Evolutionary conservation across 2,888 invertebrate genomes (phyloP).

Genomic region (Aricia artaxerxes): DNA sequence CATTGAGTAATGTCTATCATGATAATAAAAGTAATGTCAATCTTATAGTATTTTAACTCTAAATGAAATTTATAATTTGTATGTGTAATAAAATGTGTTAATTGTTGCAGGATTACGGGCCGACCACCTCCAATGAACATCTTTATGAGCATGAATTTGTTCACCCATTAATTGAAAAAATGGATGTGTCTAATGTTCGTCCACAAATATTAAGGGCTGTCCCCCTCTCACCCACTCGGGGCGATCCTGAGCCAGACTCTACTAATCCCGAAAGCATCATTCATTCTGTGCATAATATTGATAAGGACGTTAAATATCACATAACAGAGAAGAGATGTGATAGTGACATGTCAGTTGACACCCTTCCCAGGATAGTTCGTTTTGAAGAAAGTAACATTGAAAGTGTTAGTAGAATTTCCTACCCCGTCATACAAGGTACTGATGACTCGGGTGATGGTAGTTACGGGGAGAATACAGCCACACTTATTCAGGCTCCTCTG

Average conservation of each 20-base stretch:
- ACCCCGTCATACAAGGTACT: slow-evolving; percentile 68
- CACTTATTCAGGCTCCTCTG: slow-evolving; percentile 68
- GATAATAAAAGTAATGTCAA: slow-evolving; percentile 5
- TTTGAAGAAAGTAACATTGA: slow-evolving; percentile 68
- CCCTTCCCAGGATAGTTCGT: slow-evolving; percentile 68
- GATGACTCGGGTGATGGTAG: slow-evolving; percentile 68
- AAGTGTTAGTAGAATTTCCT: slow-evolving; percentile 65
- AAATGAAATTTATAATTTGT: neutral
- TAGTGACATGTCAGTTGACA: slow-evolving; percentile 67
- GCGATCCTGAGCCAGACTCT: slow-evolving; percentile 74
- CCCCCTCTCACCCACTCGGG: slow-evolving; percentile 62
- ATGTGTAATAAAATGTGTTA: slow-evolving; percentile 34
- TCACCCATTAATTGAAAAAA: slow-evolving; percentile 72
- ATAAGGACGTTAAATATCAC: slow-evolving; percentile 70
- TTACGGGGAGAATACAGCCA: slow-evolving; percentile 67
- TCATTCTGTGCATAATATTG: slow-evolving; percentile 61
- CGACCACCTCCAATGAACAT: slow-evolving; percentile 78
- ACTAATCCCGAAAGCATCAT: slow-evolving; percentile 73
- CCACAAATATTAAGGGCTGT: slow-evolving; percentile 71
- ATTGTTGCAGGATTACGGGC: slow-evolving; percentile 78
- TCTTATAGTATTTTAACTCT: neutral
- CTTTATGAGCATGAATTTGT: slow-evolving; percentile 72
- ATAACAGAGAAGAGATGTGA: slow-evolving; percentile 65
- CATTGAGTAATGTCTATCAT: slow-evolving; percentile 11
- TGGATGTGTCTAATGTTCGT: slow-evolving; percentile 72